Base-by-base conservation (phyloP, 1,140 invertebrate genomes). In the Aphaenogaster rudis region DNA sequence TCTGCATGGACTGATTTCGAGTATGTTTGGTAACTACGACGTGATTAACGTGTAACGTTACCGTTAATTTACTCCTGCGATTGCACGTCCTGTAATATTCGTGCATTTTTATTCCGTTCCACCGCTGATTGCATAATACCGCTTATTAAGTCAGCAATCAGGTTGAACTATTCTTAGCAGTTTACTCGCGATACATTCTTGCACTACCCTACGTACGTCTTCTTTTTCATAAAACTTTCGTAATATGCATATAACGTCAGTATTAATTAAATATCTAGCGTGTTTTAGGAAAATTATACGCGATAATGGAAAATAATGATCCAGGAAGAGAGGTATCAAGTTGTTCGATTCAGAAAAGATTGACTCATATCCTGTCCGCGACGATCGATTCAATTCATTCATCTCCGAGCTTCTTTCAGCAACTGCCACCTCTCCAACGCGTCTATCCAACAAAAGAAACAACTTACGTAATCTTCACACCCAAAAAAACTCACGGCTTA, bases 121-220 rank as follows among this genome's bases (percentile, higher is more conserved):
- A 89, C 59, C 64, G 39, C 88, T 89, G 88, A 88, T 89, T 90
- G 84, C 88, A 89, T 89, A 90, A 90, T 90, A 89, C 63, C 84
- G 84, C 88, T 90, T 86, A 81, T 90, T 89, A 90, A 80, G 66
- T 86, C 71, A 72, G 88, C 77, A 89, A 90, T 90, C 88, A 77
- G 88, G 66, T 89, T 86, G 82, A 90, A 90, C 88, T 86, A 76
- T 59, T 50, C 64, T 50, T 59, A 50, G 61, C 48, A 64, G 54
- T 59, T 69, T 80, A 39, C 15, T 33, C 66, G 64, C 72, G 69
- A 82, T 33, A 66, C 72, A 74, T 81, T 89, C 71, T 77, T 36
- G 36, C 81, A 61, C 59, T 72, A 33, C 71, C 28, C 28, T 28
- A 21, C 63, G 48, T 42, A 86, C 21, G 36, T 36, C 21, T 7